Base-by-base conservation (phyloP, 2,888 invertebrate genomes). In the Tricholauxania praeusta region DNA sequence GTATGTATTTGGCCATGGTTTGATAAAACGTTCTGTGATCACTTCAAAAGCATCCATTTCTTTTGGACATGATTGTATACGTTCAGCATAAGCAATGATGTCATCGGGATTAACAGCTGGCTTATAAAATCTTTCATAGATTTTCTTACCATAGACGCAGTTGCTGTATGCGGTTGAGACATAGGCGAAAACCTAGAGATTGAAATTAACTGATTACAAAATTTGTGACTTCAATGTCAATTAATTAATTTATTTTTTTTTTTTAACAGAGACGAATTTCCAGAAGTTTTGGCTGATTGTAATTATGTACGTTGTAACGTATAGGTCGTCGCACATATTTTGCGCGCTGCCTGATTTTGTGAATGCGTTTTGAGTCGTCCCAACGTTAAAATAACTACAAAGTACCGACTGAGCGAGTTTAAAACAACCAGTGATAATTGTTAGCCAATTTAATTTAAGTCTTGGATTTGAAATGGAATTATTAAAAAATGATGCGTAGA, bases 161-260 rank as follows among this genome's bases (percentile, higher is more conserved):
- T 81, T 73, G 53, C 81, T 82, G 53, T 76, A 82, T 3, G 80
- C 82, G 0, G 82, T 82, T 7, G 82, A 82, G 66, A 82, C 80
- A 55, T 82, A 82, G 19, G 77, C 62, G 67, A 82, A 79, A 7
- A 77, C 78, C 80, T 80, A 14, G 73, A 73, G n/a, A 28, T 12
- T 7, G 47, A 12, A 32, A 68, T 22, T 1, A 47, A 22, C 14
- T 7, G 39, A 52, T 28, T 65, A 14, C 47, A 8, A 39, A 28
- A 6, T 22, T 19, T 17, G 1, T 60, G 8, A 15, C 15, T 12
- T 17, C 1, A 12, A 49, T 22, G 3, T 22, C 1, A 22, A 3
- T 22, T 22, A 22, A 22, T 22, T 22, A 22, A 22, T 22, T 22
- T 22, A 2, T 22, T n/a, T n/a, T 2, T 12, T 59, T 10, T 49